Evolutionary conservation across 2,113 vertebrate species (phyloP), one percentile per base, ranked within the genome.

Genomic region (Apus apus): DNA sequence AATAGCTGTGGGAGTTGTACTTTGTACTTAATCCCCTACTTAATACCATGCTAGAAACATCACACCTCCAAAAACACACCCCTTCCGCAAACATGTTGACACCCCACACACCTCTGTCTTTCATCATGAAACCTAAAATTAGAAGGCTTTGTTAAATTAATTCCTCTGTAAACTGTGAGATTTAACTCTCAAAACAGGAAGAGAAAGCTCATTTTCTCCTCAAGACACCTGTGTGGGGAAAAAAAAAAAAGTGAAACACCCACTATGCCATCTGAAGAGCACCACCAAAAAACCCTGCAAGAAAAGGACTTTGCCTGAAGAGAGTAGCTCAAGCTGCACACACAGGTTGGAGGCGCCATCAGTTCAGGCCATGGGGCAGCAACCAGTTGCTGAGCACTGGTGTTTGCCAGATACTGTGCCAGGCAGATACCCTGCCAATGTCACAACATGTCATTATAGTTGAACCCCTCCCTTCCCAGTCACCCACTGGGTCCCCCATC

Each of bases 361-460:
- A 34, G 53, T 5, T 57, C 29, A 30, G 60, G 54, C 27, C 72
- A 40, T 0, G 7, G n/a, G 54, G 29, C 40, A 85, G 26, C 48
- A 61, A 46, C 22, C 3, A 32, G 48, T 6, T 34, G 20, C 48
- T 57, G 34, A 81, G 79, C 53, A 22, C 17, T 38, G n/a, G 9
- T 38, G 51, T 38, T 45, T 50, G 70, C 26, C 64, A 50, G 40
- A 40, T 46, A 5, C 15, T 50, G 43, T 51, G 43, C 29, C 36
- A 9, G 26, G 57, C 43, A 60, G 60, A 73, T 3, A 34, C 3
- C 32, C 66, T 10, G 9, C 15, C 40, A 61, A 58, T 71, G 7
- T 6, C 16, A 17, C 0, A 72, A 18, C 27, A 51, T 1, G 4
- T 5, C 0, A 0, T 16, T 7, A 68, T 1, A 67, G 29, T 16